Evolutionary conservation across 2,888 invertebrate genomes (phyloP).

Genomic region (Platerodrilus igneus): DNA sequence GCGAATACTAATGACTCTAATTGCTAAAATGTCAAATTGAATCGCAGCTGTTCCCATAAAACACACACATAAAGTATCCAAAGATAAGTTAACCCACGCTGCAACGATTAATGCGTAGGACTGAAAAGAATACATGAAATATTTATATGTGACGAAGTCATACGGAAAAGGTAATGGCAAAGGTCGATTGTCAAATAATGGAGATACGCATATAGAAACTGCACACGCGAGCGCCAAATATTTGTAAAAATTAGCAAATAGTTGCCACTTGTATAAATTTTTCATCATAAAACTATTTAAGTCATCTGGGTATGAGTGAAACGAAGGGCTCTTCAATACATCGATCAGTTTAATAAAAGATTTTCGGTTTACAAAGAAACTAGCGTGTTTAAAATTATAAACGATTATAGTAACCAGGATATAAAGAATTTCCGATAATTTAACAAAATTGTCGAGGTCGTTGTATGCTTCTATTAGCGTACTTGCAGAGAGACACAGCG

Average conservation of each 20-base stretch:
- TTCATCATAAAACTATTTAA: conserved; percentile 14
- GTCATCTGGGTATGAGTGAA: conserved; percentile 14
- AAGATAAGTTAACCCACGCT: conserved; percentile 21
- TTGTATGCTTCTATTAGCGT: conserved; percentile 12
- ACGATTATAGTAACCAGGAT: conserved; percentile 17
- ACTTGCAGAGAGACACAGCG: conserved; percentile 1
- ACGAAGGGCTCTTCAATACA: conserved; percentile 14
- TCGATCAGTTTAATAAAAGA: conserved; percentile 10
- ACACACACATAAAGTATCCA: conserved; percentile 16
- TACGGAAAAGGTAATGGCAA: conserved; percentile 24
- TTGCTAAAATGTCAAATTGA: conserved; percentile 17
- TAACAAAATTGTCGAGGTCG: conserved; percentile 13
- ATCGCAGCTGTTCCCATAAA: conserved; percentile 16
- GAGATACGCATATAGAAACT: conserved; percentile 11
- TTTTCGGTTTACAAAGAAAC: conserved; percentile 8
- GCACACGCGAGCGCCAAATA: conserved; percentile 7
- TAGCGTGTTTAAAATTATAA: conserved; percentile 8
- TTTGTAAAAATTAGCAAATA: conserved; percentile 13
- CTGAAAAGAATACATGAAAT: conserved; percentile 18
- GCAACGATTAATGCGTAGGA: conserved; percentile 3
- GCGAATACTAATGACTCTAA: conserved; percentile 9
- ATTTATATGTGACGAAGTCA: conserved; percentile 14
- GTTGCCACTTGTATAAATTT: conserved; percentile 10
- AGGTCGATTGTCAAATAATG: conserved; percentile 13
- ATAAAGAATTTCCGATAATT: conserved; percentile 19